Percentiles rank a stretch among this genome's conserved stretches.
Conservation (phyloP, 1,140 invertebrate genomes). For the Diploscapter pachys region DNA sequence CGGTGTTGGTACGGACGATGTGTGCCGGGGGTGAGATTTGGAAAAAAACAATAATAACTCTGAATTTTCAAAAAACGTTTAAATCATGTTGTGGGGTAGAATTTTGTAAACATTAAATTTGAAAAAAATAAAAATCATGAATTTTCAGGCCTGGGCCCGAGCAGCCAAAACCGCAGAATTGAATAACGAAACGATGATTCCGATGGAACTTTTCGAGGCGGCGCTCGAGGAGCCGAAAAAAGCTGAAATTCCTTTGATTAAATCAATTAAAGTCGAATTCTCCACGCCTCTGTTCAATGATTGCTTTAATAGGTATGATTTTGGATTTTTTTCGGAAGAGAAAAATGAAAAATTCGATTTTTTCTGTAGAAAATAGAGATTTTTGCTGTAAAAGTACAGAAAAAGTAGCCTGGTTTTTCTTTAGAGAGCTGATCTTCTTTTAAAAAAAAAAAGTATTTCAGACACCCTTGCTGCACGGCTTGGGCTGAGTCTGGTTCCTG, state of each 20-base stretch:
- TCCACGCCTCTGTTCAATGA: slow-evolving; percentile 44
- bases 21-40: slow-evolving; percentile 45
- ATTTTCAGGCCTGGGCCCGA: slow-evolving; percentile 17
- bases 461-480: slow-evolving; percentile 52
- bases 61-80: background rate
- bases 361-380: no score
- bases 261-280: background rate
- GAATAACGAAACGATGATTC: background rate
- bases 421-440: no score
- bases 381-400: background rate
- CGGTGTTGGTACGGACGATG: slow-evolving; percentile 51
- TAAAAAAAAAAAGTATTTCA: background rate
- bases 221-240: background rate
- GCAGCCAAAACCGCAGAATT: slow-evolving; percentile 9
- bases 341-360: background rate
- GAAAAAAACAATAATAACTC: no score
- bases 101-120: no score
- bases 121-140: background rate
- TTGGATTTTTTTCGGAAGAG: background rate
- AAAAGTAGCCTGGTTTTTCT: background rate
- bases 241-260: no score
- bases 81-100: no score
- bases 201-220: slow-evolving; percentile 9
- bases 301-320: slow-evolving; percentile 44
- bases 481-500: slow-evolving; percentile 49